phyloP scores from a whole-genome alignment of 2,888 invertebrate species.

The Nephrotoma appendiculata region DNA sequence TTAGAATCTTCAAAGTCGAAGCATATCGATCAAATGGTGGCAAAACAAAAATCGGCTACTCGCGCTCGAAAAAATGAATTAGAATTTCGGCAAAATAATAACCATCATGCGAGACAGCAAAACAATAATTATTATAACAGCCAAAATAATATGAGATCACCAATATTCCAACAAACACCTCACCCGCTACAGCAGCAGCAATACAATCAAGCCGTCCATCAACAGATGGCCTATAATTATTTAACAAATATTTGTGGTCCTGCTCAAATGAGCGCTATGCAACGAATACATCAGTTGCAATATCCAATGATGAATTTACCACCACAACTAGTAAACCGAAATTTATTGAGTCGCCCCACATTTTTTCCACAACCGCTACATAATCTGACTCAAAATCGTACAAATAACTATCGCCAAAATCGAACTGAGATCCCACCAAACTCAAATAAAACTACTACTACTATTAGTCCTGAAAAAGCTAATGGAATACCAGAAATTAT shows the following conservation, averaged over 20 bases:
- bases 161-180: background rate
- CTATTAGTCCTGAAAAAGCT: background rate
- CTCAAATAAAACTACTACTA: background rate
- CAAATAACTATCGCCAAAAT: background rate
- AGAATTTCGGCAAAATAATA: background rate
- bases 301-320: background rate
- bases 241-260: background rate
- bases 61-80: background rate
- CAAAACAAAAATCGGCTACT: conserved; percentile 10
- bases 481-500: background rate
- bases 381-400: background rate
- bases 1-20: conserved; percentile 14
- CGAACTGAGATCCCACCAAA: background rate
- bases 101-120: background rate
- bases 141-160: background rate
- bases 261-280: background rate
- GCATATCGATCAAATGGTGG: conserved; percentile 12
- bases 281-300: background rate
- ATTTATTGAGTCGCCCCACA: background rate
- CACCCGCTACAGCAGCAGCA: background rate
- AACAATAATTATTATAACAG: background rate
- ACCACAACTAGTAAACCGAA: background rate
- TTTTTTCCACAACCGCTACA: background rate
- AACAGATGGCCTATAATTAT: background rate
- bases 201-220: background rate